Conservation (phyloP, 2,888 invertebrate genomes). For the Pseudococcus longispinus region DNA sequence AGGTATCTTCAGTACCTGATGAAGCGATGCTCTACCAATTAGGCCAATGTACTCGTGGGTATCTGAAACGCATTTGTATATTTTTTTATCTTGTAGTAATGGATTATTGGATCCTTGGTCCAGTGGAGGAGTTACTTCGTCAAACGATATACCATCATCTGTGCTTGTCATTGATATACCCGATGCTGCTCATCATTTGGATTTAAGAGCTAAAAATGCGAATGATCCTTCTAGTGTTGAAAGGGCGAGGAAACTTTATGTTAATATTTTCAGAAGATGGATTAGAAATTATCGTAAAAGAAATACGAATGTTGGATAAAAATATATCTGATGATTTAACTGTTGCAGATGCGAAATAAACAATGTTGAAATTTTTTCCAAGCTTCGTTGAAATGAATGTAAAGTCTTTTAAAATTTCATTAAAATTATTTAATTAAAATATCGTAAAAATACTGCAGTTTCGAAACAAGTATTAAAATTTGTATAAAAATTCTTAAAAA, state of each 20-base stretch:
- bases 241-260: slow-evolving; percentile 65
- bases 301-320: neutral
- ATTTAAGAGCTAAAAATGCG: slow-evolving; percentile 72
- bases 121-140: slow-evolving; percentile 80
- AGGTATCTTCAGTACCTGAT: neutral
- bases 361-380: no score
- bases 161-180: slow-evolving; percentile 77
- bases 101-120: slow-evolving; percentile 89
- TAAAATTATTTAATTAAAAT: no score
- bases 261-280: slow-evolving; percentile 24
- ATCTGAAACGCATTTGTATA: no score
- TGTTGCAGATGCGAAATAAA: no score
- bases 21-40: no score
- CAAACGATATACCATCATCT: slow-evolving; percentile 69
- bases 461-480: no score
- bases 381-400: no score
- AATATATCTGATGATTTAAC: no score
- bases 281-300: slow-evolving; percentile 16
- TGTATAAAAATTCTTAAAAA: no score
- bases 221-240: slow-evolving; percentile 73
- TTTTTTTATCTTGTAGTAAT: slow-evolving; percentile 71
- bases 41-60: no score
- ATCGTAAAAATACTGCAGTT: no score
- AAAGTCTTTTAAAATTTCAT: no score
- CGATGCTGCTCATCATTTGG: slow-evolving; percentile 86